phyloP scores from a whole-genome alignment of 2,888 invertebrate species.

The Marasmarcha lunaedactyla region DNA sequence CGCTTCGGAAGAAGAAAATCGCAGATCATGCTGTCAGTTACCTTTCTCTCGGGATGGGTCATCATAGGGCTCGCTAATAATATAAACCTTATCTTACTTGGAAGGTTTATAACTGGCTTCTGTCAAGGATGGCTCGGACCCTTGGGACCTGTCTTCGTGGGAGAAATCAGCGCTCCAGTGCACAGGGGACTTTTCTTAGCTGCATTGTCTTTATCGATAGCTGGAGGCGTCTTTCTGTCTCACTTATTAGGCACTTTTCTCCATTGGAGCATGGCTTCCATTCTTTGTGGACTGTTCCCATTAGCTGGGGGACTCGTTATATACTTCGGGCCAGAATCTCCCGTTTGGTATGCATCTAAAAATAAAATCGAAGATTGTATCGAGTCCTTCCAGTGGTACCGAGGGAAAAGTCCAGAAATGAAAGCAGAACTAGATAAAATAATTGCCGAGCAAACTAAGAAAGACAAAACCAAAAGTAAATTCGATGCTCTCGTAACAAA shows the following conservation, averaged over 20 bases:
- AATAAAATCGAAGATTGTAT: slow-evolving; percentile 70
- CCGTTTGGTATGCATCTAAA: slow-evolving; percentile 75
- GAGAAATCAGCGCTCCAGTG: slow-evolving; percentile 70
- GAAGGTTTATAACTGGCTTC: slow-evolving; percentile 69
- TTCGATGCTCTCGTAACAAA: slow-evolving; percentile 39
- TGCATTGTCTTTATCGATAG: slow-evolving; percentile 71
- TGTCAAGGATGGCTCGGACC: slow-evolving; percentile 72
- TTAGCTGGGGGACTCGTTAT: slow-evolving; percentile 62
- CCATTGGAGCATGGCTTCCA: slow-evolving; percentile 70
- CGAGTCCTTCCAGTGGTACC: slow-evolving; percentile 70
- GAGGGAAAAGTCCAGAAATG: slow-evolving; percentile 61
- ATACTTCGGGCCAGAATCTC: slow-evolving; percentile 75
- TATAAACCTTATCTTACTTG: slow-evolving; percentile 53
- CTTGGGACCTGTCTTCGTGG: slow-evolving; percentile 68
- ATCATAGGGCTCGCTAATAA: slow-evolving; percentile 64
- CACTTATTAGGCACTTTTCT: slow-evolving; percentile 75
- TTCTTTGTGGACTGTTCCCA: slow-evolving; percentile 67
- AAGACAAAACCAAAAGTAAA: slow-evolving; percentile 35
- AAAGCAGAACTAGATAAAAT: slow-evolving; percentile 61
- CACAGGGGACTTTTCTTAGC: slow-evolving; percentile 75
- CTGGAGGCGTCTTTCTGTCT: slow-evolving; percentile 73
- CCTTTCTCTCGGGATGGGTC: slow-evolving; percentile 71
- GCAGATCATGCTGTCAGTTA: slow-evolving; percentile 60
- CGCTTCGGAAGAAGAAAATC: slow-evolving; percentile 68
- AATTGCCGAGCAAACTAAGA: slow-evolving; percentile 45